Evolutionary conservation across 2,797 vertebrate species (phyloP), one percentile per base, ranked within the genome.

Genomic region (Lycodopsis pacificus): DNA sequence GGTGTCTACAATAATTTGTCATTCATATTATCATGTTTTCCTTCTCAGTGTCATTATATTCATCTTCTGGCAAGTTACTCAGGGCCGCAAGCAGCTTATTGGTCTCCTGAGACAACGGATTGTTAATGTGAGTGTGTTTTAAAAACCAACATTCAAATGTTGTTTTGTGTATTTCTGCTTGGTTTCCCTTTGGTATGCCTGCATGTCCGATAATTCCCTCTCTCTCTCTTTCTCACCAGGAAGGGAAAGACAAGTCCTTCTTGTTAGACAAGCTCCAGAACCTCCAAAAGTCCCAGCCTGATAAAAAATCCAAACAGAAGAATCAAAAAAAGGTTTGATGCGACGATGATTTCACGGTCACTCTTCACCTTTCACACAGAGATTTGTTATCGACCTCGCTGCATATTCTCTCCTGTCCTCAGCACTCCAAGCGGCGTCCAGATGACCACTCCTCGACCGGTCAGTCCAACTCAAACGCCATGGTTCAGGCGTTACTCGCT

Each of bases 161-260:
- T 15, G 25, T 10, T 36, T 11, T 65, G 14, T 58, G 14, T 73
- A 20, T 54, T 46, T 36, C 22, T 46, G 5, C 27, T 4, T 69
- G 14, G 14, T 44, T 17, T 5, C 34, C 5, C 5, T 83, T 71
- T 71, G 20, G 2, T 20, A 22, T 13, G 17, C 7, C 38, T 38
- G 15, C 1, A 56, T 42, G 72, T 54, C 0, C 36, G 51, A 34
- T 5, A 0, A 7, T 40, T 63, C 12, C 14, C 34, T 48, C 54
- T 57, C 49, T 80, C n/a, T 32, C 8, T 48, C 17, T 48, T 6
- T 4, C 25, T 63, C 56, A 19, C n/a, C 79, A 99, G 98, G 97
- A 93, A 88, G 97, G 96, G 53, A 95, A 97, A 85, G 97, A 99
- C 86, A 99, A 99, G 83, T 73, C 76, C 1, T 97, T 97, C 92